Conservation (phyloP, 2,113 vertebrate species). For the Mastomys natalensis region DNA sequence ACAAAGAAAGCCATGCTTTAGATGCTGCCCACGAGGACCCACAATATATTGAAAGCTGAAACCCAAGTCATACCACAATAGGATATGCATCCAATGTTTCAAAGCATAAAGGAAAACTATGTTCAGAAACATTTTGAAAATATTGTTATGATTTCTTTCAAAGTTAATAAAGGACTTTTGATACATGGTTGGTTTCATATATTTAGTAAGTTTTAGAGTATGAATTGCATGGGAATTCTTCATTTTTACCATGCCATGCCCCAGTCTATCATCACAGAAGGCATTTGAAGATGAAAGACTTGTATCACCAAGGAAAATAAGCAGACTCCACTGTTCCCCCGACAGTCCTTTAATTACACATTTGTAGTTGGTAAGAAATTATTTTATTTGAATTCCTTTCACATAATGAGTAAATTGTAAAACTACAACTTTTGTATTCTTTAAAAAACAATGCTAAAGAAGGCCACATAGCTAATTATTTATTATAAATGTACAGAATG, state of each 20-base stretch:
- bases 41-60: slow-evolving; percentile 50
- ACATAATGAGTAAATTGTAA: slow-evolving; percentile 58
- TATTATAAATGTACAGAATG: slow-evolving; percentile 54
- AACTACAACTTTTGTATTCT: slow-evolving; percentile 63
- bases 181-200: neutral
- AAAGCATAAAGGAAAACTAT: slow-evolving; percentile 34
- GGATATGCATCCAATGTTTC: slow-evolving; percentile 44
- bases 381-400: slow-evolving; percentile 40
- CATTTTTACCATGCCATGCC: neutral
- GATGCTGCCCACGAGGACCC: neutral
- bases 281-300: slow-evolving; percentile 72
- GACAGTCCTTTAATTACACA: slow-evolving; percentile 60
- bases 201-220: slow-evolving; percentile 39
- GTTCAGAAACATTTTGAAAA: slow-evolving; percentile 38
- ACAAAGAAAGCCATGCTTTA: slow-evolving; percentile 42
- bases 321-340: slow-evolving; percentile 62
- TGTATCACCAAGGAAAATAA: neutral
- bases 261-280: slow-evolving; percentile 17
- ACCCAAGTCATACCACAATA: slow-evolving; percentile 36
- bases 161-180: slow-evolving; percentile 43
- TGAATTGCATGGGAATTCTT: slow-evolving; percentile 45
- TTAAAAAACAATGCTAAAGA: slow-evolving; percentile 28
- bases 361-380: slow-evolving; percentile 55
- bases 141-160: slow-evolving; percentile 19
- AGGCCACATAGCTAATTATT: slow-evolving; percentile 40